phyloP scores from a whole-genome alignment of 2,113 vertebrate genomes.

The Emydocephalus ijimae region DNA sequence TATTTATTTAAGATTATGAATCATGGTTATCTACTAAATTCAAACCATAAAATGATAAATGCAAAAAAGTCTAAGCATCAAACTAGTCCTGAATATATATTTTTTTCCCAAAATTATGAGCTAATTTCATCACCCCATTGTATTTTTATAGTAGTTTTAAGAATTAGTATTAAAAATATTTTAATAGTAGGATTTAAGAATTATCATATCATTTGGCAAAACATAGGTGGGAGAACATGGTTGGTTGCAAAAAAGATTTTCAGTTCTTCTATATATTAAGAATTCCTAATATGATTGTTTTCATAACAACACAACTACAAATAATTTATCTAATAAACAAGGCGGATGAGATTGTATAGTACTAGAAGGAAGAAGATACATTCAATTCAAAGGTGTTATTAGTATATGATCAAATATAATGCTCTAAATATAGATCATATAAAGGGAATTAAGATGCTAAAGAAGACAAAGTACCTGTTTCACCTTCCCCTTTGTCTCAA shows the following conservation, averaged over 20 bases:
- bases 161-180: background rate
- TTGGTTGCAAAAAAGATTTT: background rate
- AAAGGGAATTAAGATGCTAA: background rate
- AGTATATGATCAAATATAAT: background rate
- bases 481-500: background rate
- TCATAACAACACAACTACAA: background rate
- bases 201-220: background rate
- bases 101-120: slow-evolving; percentile 5
- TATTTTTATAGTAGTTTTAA: background rate
- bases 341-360: too few species aligned
- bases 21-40: background rate
- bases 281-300: background rate
- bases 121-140: background rate
- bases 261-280: background rate
- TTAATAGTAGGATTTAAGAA: background rate
- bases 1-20: slow-evolving; percentile 10
- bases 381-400: background rate
- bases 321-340: background rate
- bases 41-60: background rate
- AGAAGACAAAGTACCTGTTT: background rate
- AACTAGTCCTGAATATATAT: background rate
- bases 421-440: background rate
- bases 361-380: background rate
- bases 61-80: background rate
- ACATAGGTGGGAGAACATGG: background rate